Conservation (phyloP, 2,797 vertebrate genomes). For the Anniella stebbinsi region DNA sequence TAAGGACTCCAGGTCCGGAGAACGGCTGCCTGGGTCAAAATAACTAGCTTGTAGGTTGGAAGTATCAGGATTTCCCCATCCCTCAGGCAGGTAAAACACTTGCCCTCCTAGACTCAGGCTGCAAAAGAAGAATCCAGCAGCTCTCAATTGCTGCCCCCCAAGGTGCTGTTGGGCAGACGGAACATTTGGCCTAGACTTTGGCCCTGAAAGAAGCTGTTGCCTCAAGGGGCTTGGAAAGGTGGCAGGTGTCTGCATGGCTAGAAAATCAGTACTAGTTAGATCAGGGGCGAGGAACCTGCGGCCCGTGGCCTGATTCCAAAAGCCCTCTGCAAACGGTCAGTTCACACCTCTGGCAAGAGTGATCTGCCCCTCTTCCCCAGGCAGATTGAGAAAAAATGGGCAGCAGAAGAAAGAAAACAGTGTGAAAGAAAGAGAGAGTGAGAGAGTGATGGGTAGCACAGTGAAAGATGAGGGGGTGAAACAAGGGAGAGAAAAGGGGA, state of each 20-base stretch:
- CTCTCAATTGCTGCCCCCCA: neutral
- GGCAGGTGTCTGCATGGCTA: neutral
- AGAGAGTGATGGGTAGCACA: no score
- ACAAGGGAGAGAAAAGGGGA: neutral
- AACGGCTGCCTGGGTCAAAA: neutral
- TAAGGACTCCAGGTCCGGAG: neutral
- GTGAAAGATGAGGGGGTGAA: neutral
- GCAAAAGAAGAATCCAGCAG: neutral
- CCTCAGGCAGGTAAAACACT: neutral
- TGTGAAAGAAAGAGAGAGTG: neutral
- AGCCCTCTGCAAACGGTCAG: neutral
- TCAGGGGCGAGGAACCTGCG: no score
- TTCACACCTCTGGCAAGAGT: neutral
- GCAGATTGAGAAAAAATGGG: neutral
- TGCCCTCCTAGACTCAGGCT: no score
- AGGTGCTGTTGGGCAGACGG: neutral
- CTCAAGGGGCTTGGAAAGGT: neutral
- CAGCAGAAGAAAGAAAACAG: no score
- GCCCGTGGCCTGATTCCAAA: neutral
- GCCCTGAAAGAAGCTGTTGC: neutral
- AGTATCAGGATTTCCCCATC: neutral
- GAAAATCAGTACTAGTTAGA: neutral
- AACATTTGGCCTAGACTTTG: neutral
- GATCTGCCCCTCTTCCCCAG: neutral
- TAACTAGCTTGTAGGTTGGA: neutral